phyloP scores from a whole-genome alignment of 2,888 invertebrate genomes.

The Megastigmus dorsalis region DNA sequence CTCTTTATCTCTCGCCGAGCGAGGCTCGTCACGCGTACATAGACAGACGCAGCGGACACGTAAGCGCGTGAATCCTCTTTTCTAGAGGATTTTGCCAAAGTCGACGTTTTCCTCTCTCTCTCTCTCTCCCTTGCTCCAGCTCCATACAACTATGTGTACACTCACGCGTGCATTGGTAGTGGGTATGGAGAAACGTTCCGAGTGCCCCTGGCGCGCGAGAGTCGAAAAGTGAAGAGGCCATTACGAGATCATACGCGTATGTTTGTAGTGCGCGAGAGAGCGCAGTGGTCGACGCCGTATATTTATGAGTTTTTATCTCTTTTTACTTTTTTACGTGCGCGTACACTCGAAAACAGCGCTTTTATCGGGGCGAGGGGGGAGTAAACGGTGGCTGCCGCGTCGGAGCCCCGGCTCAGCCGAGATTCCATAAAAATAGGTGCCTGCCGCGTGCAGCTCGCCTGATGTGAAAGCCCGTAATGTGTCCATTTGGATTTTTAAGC shows the following conservation, averaged over 20 bases:
- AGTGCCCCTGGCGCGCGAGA: not conserved
- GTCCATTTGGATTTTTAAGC: conserved; percentile 3
- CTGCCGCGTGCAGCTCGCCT: too few relatives aligned
- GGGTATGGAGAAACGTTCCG: too few relatives aligned
- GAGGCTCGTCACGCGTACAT: not conserved
- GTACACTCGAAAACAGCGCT: conserved; percentile 25
- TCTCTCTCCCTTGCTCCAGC: conserved; percentile 13
- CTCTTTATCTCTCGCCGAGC: conserved; percentile 20
- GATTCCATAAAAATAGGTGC: conserved; percentile 36
- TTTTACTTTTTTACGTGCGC: conserved; percentile 9
- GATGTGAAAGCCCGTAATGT: too few relatives aligned
- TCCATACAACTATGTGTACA: too few relatives aligned
- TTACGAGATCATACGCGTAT: conserved; percentile 40
- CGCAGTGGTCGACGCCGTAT: not conserved
- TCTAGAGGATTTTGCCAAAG: conserved; percentile 38
- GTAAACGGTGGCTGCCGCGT: conserved; percentile 14
- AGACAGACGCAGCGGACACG: not conserved
- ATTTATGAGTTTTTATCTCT: conserved; percentile 38
- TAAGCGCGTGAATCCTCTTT: conserved; percentile 38
- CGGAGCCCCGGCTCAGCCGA: conserved; percentile 12
- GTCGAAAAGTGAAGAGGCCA: conserved; percentile 53
- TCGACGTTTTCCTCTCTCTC: not conserved
- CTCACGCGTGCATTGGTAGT: not conserved
- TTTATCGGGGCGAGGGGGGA: conserved; percentile 48
- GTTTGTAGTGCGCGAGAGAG: conserved; percentile 25